phyloP scores from a whole-genome alignment of 2,113 vertebrate species.

The Stigmatopora argus region DNA sequence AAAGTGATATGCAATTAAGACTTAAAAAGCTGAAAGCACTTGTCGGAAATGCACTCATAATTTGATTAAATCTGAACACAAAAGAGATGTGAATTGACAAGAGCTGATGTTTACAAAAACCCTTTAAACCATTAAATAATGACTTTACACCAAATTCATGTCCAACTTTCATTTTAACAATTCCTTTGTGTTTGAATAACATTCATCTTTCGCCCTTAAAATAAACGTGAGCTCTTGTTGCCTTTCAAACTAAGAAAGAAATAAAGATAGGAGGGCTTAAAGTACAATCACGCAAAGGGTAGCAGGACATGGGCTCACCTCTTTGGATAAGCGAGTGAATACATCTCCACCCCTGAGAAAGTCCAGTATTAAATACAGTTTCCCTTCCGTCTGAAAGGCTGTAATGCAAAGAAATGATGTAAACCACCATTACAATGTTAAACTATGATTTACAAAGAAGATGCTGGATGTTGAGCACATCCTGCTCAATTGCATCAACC shows the following conservation, averaged over 20 bases:
- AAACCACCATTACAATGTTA: background rate
- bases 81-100: constrained; percentile 33
- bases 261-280: background rate
- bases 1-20: constrained; percentile 35
- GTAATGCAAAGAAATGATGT: constrained; percentile 24
- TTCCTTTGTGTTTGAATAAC: constrained; percentile 14
- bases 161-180: constrained; percentile 27
- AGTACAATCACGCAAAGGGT: constrained; percentile 1
- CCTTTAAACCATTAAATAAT: constrained; percentile 13
- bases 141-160: constrained; percentile 35
- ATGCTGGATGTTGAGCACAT: background rate
- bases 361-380: constrained; percentile 98
- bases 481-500: background rate
- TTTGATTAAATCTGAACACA: constrained; percentile 20
- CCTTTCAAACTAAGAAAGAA: background rate
- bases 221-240: background rate
- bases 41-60: constrained; percentile 18
- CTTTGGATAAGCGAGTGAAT: constrained; percentile 99
- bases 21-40: constrained; percentile 22
- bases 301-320: constrained; percentile 75
- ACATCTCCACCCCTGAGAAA: constrained; percentile 99
- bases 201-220: background rate
- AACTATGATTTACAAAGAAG: background rate
- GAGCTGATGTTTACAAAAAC: constrained; percentile 12
- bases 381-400: constrained; percentile 99